phyloP scores from a whole-genome alignment of 2,888 invertebrate species.

The Alloscopus bannaensis region DNA sequence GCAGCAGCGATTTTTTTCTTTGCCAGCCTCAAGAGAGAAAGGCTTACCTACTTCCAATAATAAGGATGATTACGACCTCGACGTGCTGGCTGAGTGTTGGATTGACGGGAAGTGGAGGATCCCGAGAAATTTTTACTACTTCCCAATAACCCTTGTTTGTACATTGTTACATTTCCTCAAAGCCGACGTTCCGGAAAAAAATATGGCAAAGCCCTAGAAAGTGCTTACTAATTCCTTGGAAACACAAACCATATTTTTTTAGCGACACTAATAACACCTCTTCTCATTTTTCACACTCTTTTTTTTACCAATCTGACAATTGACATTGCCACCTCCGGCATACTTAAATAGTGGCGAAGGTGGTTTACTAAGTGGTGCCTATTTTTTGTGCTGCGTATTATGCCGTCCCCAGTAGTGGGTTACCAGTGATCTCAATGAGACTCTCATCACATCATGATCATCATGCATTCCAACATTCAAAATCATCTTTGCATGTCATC shows the following conservation, averaged over 20 bases:
- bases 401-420: neutral
- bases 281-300: neutral
- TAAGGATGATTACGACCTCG: constrained; percentile 38
- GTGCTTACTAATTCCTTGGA: neutral
- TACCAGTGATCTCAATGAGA: neutral
- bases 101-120: neutral
- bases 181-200: neutral
- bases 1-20: constrained; percentile 19
- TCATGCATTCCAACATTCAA: neutral
- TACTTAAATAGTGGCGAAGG: neutral
- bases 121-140: constrained; percentile 2
- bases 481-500: neutral
- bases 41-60: constrained; percentile 61
- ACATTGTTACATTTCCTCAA: neutral
- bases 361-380: neutral
- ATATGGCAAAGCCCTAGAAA: neutral
- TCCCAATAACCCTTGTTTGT: neutral
- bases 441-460: neutral
- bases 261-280: neutral
- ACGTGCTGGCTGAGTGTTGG: neutral
- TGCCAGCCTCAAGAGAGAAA: constrained; percentile 27
- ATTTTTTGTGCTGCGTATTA: neutral
- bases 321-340: neutral
- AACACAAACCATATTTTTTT: neutral
- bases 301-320: neutral